Base-by-base conservation (phyloP, 2,797 vertebrate genomes). In the Helicolenus hilgendorfi region DNA sequence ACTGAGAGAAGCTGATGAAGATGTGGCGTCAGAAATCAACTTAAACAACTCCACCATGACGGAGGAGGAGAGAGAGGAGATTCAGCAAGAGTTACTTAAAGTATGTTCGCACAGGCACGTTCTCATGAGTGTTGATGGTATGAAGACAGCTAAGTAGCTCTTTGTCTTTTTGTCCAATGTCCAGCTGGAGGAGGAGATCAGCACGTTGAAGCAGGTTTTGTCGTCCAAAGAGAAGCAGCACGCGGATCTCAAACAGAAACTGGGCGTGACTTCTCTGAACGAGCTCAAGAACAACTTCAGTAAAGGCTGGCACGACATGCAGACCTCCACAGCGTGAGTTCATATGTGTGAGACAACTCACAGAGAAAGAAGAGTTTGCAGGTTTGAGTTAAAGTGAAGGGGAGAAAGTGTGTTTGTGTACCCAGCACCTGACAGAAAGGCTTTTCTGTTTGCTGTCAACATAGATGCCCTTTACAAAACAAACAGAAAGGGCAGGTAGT, bases 121-220 rank as follows among this genome's bases (percentile, higher is more conserved):
- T 29, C 10, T 10, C 7, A 5, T 7, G 5, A 29, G 5, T 18
- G 35, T 29, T 38, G 41, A 67, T 11, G 2, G 11, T 7, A 26
- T 3, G 7, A 24, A 64, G 59, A 18, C 8, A 3, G n/a, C 22
- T 15, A 49, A 77, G 33, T 2, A n/a, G 20, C 26, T 49, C 24
- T 73, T 22, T 60, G 24, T 79, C 7, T 86, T 26, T 89, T 3
- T 87, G 36, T 84, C 31, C 83, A 11, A 0, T 60, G 45, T 91
- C 60, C 88, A 99, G 99, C 96, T 99, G 85, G 99, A 99, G 85
- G 99, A 99, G 87, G 99, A 99, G 97, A 99, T 99, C 90, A 95
- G 96, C 79, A 99, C 99, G n/a, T 82, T 99, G 92, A 97, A 94
- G 79, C 99, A 99, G 97, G 99, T 99, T 71, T 94, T 99, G 91